Evolutionary conservation across 2,888 invertebrate species (phyloP).

Genomic region (Morpho deidamia): DNA sequence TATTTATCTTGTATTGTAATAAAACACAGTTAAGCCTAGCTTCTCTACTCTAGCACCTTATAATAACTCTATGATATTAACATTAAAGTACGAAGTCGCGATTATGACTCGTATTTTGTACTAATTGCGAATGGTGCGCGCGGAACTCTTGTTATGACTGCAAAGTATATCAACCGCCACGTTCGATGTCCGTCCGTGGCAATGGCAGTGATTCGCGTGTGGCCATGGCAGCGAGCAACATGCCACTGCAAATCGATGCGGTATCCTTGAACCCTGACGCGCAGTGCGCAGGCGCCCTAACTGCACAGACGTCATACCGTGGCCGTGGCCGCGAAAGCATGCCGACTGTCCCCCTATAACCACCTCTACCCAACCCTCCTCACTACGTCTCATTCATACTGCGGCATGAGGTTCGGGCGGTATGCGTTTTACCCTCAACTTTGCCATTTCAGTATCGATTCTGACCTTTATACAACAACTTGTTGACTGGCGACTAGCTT

Average conservation of each 20-base stretch:
- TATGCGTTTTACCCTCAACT: constrained; percentile 44
- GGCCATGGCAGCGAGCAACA: constrained; percentile 49
- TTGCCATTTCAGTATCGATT: constrained; percentile 61
- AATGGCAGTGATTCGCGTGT: constrained; percentile 54
- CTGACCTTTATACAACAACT: constrained; percentile 53
- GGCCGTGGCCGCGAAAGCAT: constrained; percentile 67
- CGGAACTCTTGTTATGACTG: constrained; percentile 7
- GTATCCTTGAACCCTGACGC: constrained; percentile 64
- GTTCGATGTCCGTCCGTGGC: constrained; percentile 40
- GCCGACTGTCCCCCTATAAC: constrained; percentile 32
- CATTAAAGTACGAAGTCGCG: too few species aligned
- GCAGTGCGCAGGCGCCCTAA: constrained; percentile 51
- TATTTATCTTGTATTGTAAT: background rate
- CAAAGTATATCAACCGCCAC: constrained; percentile 14
- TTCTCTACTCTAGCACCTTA: too few species aligned
- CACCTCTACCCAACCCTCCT: constrained; percentile 24
- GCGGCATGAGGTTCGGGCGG: constrained; percentile 36
- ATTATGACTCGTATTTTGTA: too few species aligned
- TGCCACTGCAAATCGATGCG: constrained; percentile 59
- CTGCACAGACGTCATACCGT: constrained; percentile 62
- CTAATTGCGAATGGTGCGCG: too few species aligned
- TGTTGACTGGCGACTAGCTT: constrained; percentile 36
- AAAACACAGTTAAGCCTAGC: background rate
- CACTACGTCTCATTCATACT: constrained; percentile 44
- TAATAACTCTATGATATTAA: too few species aligned